These are phyloP conservation scores for Lutjanus campechanus DNA, from an alignment of 2,797 vertebrate genomes.

Conservation along the genomic window DNA sequence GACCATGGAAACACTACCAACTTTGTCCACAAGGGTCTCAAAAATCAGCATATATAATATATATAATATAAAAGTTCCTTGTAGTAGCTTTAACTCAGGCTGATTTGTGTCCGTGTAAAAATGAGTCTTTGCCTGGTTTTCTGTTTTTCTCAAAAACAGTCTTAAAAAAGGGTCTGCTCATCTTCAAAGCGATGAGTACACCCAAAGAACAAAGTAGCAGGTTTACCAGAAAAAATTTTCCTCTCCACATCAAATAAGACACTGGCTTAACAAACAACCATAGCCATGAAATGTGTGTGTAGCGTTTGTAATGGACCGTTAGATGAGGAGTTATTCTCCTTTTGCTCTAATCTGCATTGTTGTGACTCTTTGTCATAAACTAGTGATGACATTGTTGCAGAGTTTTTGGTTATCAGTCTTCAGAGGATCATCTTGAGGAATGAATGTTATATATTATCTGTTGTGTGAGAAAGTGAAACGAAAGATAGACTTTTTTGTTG, in stretches of 20 bases:
- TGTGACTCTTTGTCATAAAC: not conserved
- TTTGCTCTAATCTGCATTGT: not conserved
- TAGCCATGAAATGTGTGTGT: not conserved
- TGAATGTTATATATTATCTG: not conserved
- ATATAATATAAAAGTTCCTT: too few species aligned
- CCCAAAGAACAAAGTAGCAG: constrained; percentile 18
- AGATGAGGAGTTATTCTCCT: not conserved
- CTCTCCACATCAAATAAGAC: constrained; percentile 32
- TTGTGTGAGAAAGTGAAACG: not conserved
- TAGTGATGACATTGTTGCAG: not conserved
- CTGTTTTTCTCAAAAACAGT: constrained; percentile 21
- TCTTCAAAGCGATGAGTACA: constrained; percentile 34
- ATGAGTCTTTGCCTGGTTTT: not conserved
- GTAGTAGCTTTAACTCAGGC: not conserved
- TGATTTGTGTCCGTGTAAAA: not conserved
- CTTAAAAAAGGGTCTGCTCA: constrained; percentile 14
- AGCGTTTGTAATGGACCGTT: not conserved
- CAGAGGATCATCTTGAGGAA: not conserved
- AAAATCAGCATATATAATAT: too few species aligned
- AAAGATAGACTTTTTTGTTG: constrained; percentile 5
- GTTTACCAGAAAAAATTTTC: constrained; percentile 24
- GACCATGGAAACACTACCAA: too few species aligned
- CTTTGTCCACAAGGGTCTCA: too few species aligned
- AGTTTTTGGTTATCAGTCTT: constrained; percentile 1
- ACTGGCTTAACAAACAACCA: not conserved